phyloP scores from a whole-genome alignment of 2,888 invertebrate genomes.

The Oscheius sp. region DNA sequence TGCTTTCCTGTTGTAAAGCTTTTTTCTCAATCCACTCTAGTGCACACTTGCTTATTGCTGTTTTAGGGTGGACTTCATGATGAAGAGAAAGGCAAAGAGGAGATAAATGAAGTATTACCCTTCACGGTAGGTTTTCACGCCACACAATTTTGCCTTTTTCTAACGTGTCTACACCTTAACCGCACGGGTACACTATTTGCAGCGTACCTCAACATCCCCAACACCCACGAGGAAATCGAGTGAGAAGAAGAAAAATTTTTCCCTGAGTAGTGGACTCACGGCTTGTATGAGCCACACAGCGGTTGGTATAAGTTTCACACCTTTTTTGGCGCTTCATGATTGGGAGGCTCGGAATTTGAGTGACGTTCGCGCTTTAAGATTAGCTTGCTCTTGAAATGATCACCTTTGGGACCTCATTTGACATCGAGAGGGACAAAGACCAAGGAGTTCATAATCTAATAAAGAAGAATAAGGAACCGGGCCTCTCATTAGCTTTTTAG shows the following conservation, averaged over 20 bases:
- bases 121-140: slow-evolving; percentile 21
- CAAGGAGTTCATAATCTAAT: background rate
- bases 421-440: background rate
- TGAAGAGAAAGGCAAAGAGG: slow-evolving; percentile 26
- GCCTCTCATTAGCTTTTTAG: background rate
- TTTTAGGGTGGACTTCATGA: slow-evolving; percentile 25
- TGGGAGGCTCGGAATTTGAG: background rate
- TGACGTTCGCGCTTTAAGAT: background rate
- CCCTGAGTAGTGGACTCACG: slow-evolving; percentile 51
- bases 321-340: background rate
- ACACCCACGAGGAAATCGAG: slow-evolving; percentile 32
- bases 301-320: slow-evolving; percentile 39
- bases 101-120: slow-evolving; percentile 21
- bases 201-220: slow-evolving; percentile 17
- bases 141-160: background rate
- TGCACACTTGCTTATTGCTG: background rate
- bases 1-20: background rate
- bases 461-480: background rate
- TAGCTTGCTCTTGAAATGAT: background rate
- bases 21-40: background rate
- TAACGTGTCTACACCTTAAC: background rate
- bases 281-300: slow-evolving; percentile 58
- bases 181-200: background rate
- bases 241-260: slow-evolving; percentile 37
- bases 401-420: background rate